Conservation (phyloP, 2,888 invertebrate species). For the Chironomus tentans region DNA sequence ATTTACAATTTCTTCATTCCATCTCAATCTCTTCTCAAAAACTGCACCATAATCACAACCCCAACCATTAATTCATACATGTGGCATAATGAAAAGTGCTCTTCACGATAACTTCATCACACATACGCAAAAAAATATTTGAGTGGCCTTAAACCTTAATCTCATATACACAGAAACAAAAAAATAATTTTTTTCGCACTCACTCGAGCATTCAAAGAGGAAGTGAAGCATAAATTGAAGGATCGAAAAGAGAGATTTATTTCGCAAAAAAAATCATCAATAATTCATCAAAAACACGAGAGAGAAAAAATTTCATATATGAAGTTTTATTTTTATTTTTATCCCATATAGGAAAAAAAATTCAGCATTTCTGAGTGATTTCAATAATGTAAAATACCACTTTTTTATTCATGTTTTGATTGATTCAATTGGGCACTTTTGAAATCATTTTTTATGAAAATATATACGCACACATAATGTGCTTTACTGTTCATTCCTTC, state of each 20-base stretch:
- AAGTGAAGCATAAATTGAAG: background rate
- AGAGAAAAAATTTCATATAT: background rate
- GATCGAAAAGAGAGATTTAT: background rate
- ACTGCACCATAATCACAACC: too few species aligned
- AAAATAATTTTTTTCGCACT: background rate
- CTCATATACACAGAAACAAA: background rate
- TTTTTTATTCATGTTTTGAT: constrained; percentile 27
- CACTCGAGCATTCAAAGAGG: background rate
- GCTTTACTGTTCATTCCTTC: too few species aligned
- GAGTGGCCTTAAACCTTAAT: background rate
- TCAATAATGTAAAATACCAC: constrained; percentile 20
- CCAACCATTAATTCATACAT: background rate
- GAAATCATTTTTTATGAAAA: too few species aligned
- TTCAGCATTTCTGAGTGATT: background rate
- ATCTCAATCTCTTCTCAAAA: too few species aligned
- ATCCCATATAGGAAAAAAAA: too few species aligned
- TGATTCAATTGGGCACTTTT: constrained; percentile 25
- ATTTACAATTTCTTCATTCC: too few species aligned
- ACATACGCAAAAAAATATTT: background rate
- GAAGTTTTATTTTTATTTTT: too few species aligned
- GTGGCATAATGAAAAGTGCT: background rate
- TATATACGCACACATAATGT: too few species aligned
- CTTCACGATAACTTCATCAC: background rate
- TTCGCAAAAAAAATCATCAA: constrained; percentile 18
- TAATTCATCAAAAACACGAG: constrained; percentile 21